Evolutionary conservation across 2,113 vertebrate genomes (phyloP).

Genomic region (Micronisus gabar): DNA sequence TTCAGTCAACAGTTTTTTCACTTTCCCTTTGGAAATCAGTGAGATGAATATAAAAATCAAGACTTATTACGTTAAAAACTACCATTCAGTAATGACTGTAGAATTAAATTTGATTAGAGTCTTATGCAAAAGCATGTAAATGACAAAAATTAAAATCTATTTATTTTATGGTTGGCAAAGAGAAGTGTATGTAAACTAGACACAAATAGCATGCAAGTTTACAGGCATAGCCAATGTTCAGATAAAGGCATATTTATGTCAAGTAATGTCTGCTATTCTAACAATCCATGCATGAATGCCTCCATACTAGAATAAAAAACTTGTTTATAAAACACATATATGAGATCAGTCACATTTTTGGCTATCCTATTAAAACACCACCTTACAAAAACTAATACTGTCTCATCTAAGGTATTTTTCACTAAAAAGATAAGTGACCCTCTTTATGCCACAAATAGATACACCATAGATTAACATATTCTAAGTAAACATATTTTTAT

Average conservation of each 20-base stretch:
- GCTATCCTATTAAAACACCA: not conserved
- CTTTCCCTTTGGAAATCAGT: not conserved
- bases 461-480: not conserved
- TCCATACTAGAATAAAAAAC: not conserved
- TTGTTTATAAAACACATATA: not conserved
- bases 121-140: not conserved
- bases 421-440: not conserved
- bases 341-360: not conserved
- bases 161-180: not conserved
- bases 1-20: not conserved
- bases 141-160: not conserved
- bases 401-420: not conserved
- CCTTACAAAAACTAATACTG: not conserved
- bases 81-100: not conserved
- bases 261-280: conserved; percentile 1
- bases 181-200: not conserved
- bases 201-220: not conserved
- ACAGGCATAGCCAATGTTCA: not conserved
- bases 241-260: not conserved
- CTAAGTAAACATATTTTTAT: not conserved
- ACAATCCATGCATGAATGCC: not conserved
- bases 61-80: not conserved
- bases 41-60: not conserved
- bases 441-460: not conserved
- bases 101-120: not conserved